Base-by-base conservation (phyloP, 2,797 vertebrate species). In the Lagocephalus sceleratus region DNA sequence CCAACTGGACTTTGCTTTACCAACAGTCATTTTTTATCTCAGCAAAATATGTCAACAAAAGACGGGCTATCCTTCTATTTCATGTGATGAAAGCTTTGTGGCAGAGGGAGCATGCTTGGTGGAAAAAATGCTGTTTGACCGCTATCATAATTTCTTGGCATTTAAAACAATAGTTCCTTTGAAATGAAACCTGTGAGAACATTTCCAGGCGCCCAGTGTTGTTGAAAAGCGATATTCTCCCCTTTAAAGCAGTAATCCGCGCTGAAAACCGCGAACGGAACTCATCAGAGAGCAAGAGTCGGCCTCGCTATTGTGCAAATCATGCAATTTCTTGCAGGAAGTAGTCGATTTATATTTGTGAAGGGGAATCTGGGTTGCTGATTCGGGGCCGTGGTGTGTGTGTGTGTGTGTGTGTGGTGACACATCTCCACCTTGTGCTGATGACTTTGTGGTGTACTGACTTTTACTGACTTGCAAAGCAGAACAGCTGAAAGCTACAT, bases 401-500 rank as follows among this genome's bases (percentile, higher is more conserved):
- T n/a, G n/a, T 35, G 32, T 35, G 32, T n/a, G 32, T 35, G 32
- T 12, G 32, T 35, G 32, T 35, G 32, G 14, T 35, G 32, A 35
- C 32, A 35, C 32, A 35, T 35, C 32, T 35, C 12, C 12, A 35
- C 32, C 14, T 35, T 4, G 3, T 35, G 32, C 32, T 35, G 32
- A 12, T 35, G 32, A 35, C 29, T 29, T 29, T 29, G 11, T 5
- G 25, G 5, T 25, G 8, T 2, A 25, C 26, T 29, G 26, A 29
- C 26, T 35, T 12, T n/a, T n/a, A n/a, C n/a, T n/a, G n/a, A n/a
- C n/a, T 7, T 35, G 32, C 7, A 35, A 35, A 35, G 7, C 32
- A 64, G 53, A 65, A 47, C 20, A 20, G 32, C 3, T 56, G 22
- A 48, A 43, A 19, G 40, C 14, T 39, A 2, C 21, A 22, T 6